Evolutionary conservation across 2,888 invertebrate species (phyloP), one percentile per base, ranked within the genome.

Genomic region (Ochlodes sylvanus): DNA sequence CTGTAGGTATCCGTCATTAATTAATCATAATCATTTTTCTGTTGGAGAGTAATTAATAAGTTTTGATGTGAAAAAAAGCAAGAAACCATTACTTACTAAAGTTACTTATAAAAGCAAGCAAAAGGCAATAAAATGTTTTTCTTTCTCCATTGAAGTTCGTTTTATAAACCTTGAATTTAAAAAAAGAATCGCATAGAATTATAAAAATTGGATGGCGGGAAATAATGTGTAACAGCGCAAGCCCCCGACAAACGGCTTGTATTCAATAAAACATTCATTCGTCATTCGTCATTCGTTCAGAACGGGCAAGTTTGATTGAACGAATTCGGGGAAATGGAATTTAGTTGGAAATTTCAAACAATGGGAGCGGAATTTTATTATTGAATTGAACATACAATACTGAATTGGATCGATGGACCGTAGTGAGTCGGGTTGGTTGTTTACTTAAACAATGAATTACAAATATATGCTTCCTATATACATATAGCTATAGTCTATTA

Each of bases 231-330:
- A 4, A 15, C 12, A 42, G 14, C 42, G 42, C n/a, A n/a, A 44
- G 42, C 41, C 7, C 15, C 9, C 47, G 9, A 7, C 12, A 5
- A n/a, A n/a, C n/a, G 42, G 42, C 12, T 38, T 12, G 38, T 38
- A 38, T 12, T 38, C 44, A 47, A 47, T 47, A 47, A 47, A 47
- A 47, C 44, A 47, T 47, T 50, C 50, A 50, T 50, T 50, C 50
- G 10, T 19, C 47, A 47, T 47, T 47, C 19, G 9, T 17, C 50
- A 50, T 50, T 50, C 50, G 50, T 50, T 50, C 19, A 50, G 19
- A 50, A n/a, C 50, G 19, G 50, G 10, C 19, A 50, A 21, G 50
- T 50, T 50, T 19, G 50, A 21, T 19, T 50, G 50, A 21, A 50
- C 50, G 50, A 50, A 21, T 50, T 50, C 50, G 50, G 4, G 50